These are phyloP conservation scores for Artibeus jamaicensis DNA, from an alignment of 2,797 vertebrate genomes.

Conservation along the genomic window DNA sequence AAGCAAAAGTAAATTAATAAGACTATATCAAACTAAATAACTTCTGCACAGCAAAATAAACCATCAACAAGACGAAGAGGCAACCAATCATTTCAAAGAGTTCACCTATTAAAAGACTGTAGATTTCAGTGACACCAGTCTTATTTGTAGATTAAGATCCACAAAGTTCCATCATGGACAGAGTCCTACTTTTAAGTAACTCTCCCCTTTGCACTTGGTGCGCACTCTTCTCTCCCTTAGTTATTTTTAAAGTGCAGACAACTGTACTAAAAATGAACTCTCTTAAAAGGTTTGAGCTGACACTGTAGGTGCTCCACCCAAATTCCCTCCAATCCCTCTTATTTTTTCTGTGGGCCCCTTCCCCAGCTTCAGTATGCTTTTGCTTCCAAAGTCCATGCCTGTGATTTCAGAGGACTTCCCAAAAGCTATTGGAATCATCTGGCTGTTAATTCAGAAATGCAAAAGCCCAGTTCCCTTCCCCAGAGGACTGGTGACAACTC, in stretches of 20 bases:
- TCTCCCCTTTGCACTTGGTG: constrained; percentile 16
- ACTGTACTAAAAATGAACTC: background rate
- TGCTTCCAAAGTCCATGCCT: constrained; percentile 14
- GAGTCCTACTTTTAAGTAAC: constrained; percentile 38
- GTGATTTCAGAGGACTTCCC: constrained; percentile 17
- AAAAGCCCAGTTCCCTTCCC: background rate
- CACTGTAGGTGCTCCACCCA: background rate
- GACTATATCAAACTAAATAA: background rate
- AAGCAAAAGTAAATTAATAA: background rate
- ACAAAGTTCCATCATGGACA: background rate
- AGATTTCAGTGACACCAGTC: background rate
- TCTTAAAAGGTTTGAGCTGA: background rate
- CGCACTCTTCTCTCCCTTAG: constrained; percentile 8
- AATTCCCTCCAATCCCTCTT: background rate
- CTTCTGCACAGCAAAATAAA: background rate
- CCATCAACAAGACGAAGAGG: background rate
- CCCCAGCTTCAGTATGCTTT: background rate
- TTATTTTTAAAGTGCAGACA: background rate
- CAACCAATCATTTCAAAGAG: background rate
- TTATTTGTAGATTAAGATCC: background rate
- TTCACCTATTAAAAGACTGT: background rate
- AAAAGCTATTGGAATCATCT: background rate
- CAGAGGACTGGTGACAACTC: background rate
- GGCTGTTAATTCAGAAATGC: background rate
- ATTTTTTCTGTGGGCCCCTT: background rate